Evolutionary conservation across 1,140 invertebrate genomes (phyloP).

Genomic region (Bombyx mandarina): DNA sequence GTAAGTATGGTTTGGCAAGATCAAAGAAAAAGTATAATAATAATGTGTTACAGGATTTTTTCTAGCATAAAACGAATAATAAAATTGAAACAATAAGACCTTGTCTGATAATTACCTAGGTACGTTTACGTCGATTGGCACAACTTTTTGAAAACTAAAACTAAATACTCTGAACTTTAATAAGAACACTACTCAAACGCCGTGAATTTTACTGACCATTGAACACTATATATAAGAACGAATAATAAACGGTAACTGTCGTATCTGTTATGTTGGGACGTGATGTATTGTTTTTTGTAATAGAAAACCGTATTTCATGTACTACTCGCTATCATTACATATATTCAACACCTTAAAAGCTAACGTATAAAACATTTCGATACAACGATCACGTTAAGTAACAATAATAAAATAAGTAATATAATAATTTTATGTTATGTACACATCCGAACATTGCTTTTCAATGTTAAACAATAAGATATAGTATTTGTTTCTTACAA

Average conservation of each 20-base stretch:
- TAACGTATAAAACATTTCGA: conserved; percentile 39
- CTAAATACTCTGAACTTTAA: too few species aligned
- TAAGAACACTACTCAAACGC: too few species aligned
- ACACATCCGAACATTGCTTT: conserved; percentile 59
- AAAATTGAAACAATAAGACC: too few species aligned
- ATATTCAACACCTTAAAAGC: conserved; percentile 13
- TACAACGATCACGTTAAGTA: conserved; percentile 61
- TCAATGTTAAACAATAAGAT: conserved; percentile 36
- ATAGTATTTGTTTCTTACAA: conserved; percentile 46
- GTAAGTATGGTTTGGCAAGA: too few species aligned
- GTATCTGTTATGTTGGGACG: conserved; percentile 21
- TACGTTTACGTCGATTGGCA: too few species aligned
- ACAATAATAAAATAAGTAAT: conserved; percentile 35
- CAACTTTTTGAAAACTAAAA: too few species aligned
- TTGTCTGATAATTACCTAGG: too few species aligned
- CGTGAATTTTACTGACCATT: too few species aligned
- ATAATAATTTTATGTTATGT: conserved; percentile 51
- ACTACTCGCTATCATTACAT: conserved; percentile 7
- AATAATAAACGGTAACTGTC: conserved; percentile 27
- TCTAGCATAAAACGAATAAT: too few species aligned
- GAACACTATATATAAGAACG: conserved; percentile 3
- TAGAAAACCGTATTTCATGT: neutral
- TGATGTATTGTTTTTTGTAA: conserved; percentile 11
- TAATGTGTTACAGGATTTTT: too few species aligned
- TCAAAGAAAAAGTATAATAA: too few species aligned